Evolutionary conservation across 1,140 invertebrate species (phyloP).

Genomic region (Kradibia gibbosae): DNA sequence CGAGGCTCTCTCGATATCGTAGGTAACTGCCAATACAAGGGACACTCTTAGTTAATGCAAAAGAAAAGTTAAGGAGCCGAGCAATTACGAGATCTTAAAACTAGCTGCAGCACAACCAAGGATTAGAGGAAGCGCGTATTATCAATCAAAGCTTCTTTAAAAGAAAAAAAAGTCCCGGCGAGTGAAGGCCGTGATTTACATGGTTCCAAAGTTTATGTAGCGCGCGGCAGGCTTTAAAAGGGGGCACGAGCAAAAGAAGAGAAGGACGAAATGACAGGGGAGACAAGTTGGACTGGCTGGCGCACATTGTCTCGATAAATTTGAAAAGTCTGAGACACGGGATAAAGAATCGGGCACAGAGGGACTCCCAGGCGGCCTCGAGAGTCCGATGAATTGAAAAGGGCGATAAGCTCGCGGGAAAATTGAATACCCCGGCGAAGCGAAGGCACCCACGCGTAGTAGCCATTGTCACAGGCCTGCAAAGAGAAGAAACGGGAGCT

Average conservation of each 20-base stretch:
- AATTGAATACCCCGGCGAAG: conserved; percentile 47
- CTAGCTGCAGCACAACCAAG: too few relatives aligned
- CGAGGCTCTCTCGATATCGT: conserved; percentile 40
- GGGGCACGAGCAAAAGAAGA: background rate
- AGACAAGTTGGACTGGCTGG: background rate
- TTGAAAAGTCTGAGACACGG: conserved; percentile 20
- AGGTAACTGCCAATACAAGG: conserved; percentile 13
- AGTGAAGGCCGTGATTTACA: too few relatives aligned
- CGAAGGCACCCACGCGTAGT: background rate
- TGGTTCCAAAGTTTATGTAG: too few relatives aligned
- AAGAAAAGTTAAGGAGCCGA: too few relatives aligned
- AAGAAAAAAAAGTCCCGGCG: too few relatives aligned
- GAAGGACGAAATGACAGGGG: background rate
- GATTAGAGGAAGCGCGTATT: too few relatives aligned
- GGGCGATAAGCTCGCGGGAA: conserved; percentile 48
- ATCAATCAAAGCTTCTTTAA: too few relatives aligned
- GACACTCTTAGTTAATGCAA: background rate
- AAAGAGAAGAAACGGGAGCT: conserved; percentile 18
- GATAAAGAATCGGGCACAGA: conserved; percentile 40
- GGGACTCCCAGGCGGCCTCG: conserved; percentile 31
- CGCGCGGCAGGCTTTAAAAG: background rate
- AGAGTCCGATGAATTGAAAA: conserved; percentile 52
- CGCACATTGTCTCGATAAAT: conserved; percentile 37
- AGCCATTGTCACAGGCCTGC: conserved; percentile 23
- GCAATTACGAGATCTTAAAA: too few relatives aligned